Base-by-base conservation (phyloP, 2,888 invertebrate species). In the Tridacna crocea region DNA sequence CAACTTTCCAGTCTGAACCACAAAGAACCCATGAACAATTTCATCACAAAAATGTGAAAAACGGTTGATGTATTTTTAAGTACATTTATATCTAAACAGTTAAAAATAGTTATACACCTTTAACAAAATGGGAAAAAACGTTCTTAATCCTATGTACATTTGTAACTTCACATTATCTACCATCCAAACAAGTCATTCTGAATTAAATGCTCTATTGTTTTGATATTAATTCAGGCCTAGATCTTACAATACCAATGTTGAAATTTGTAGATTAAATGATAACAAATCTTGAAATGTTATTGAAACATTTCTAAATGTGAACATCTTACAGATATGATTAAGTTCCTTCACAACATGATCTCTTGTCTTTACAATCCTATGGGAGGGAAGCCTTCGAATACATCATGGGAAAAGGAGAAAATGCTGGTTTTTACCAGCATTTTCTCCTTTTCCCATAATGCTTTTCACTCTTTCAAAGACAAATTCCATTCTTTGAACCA, bases 261-360 rank as follows among this genome's bases (percentile, higher is more conserved):
- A 70, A 70, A 70, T 26, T 47, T 70, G 24, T 51, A 70, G 48
- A 70, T 70, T 51, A 4, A 15, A 51, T 51, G 70, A 70, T 70
- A 70, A 70, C 22, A 47, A 48, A 70, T 70, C 70, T 70, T 70
- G 70, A 70, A 70, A 70, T 48, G 70, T n/a, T 70, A 70, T 70
- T 70, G 70, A 70, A 70, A 70, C 51, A 51, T 51, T 51, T 70
- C 70, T 70, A 70, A 70, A 51, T 70, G 24, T 47, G 51, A 24
- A 19, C 19, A 70, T 70, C 47, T 70, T 70, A 68, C n/a, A 68
- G 68, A 68, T 68, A 65, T 36, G 36, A 2, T 36, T n/a, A n/a
- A 36, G 36, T 4, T 8, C 36, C 36, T 8, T 36, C 8, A 36
- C 36, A 36, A 36, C 2, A 4, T 36, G 8, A 36, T 36, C 36